Conservation (phyloP, 2,888 invertebrate species). For the Monopis laevigella region DNA sequence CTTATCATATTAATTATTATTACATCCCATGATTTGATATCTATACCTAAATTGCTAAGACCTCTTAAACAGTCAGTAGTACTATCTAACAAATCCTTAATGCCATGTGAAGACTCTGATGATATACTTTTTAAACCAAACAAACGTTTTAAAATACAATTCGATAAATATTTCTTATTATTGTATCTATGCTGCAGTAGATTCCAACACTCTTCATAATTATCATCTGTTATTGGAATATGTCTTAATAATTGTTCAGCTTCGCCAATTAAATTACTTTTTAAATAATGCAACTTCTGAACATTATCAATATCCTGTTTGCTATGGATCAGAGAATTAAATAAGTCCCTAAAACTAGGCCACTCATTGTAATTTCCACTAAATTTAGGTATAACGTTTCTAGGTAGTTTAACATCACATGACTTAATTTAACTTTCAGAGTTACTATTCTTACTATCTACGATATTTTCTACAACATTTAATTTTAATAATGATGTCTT, state of each 20-base stretch:
- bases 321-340: slow-evolving; percentile 9
- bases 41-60: slow-evolving; percentile 8
- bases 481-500: too few relatives aligned
- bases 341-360: slow-evolving; percentile 14
- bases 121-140: slow-evolving; percentile 2
- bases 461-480: too few relatives aligned
- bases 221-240: neutral
- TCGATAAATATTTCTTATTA: slow-evolving; percentile 9
- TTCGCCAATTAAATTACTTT: slow-evolving; percentile 14
- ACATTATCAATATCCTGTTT: slow-evolving; percentile 11
- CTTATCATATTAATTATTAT: neutral
- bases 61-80: slow-evolving; percentile 13
- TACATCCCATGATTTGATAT: slow-evolving; percentile 10
- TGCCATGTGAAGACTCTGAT: slow-evolving; percentile 1
- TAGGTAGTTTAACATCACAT: slow-evolving; percentile 1
- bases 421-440: too few relatives aligned
- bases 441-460: too few relatives aligned
- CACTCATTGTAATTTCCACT: slow-evolving; percentile 14
- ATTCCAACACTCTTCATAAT: slow-evolving; percentile 9
- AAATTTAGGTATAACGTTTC: slow-evolving; percentile 7
- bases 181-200: slow-evolving; percentile 6
- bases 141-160: slow-evolving; percentile 12
- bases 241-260: slow-evolving; percentile 15
- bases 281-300: slow-evolving; percentile 14
- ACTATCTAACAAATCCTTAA: slow-evolving; percentile 13